Evolutionary conservation across 2,797 vertebrate species (phyloP).

Genomic region (Chelmon rostratus): DNA sequence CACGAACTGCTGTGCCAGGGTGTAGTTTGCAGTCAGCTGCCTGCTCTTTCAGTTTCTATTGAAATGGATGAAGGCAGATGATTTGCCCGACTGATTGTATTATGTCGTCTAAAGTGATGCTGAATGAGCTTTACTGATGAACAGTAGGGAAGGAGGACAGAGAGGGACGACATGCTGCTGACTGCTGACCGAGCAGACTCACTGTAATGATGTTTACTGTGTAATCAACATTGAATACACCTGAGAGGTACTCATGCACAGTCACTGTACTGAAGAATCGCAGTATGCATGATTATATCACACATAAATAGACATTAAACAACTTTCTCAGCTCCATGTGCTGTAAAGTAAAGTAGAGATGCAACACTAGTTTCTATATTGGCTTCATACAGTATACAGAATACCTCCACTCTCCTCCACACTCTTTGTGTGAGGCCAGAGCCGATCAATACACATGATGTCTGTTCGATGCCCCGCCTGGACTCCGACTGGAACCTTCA

Average conservation of each 20-base stretch:
- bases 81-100: conserved; percentile 59
- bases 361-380: conserved; percentile 23
- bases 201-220: background rate
- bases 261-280: background rate
- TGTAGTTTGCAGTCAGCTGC: conserved; percentile 27
- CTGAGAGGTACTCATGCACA: background rate
- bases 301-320: background rate
- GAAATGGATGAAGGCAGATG: conserved; percentile 48
- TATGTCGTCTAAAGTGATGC: conserved; percentile 44
- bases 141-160: conserved; percentile 9
- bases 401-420: conserved; percentile 44
- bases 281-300: background rate
- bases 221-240: background rate
- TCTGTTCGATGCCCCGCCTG: conserved; percentile 26
- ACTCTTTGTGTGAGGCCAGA: conserved; percentile 26
- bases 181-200: conserved; percentile 4
- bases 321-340: background rate
- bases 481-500: conserved; percentile 16
- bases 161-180: conserved; percentile 2
- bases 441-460: conserved; percentile 47
- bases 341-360: conserved; percentile 12
- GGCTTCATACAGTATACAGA: conserved; percentile 12
- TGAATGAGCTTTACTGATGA: conserved; percentile 43
- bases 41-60: conserved; percentile 43
- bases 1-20: conserved; percentile 6